phyloP scores from a whole-genome alignment of 2,888 invertebrate species.

The Iselma pallidipennis region DNA sequence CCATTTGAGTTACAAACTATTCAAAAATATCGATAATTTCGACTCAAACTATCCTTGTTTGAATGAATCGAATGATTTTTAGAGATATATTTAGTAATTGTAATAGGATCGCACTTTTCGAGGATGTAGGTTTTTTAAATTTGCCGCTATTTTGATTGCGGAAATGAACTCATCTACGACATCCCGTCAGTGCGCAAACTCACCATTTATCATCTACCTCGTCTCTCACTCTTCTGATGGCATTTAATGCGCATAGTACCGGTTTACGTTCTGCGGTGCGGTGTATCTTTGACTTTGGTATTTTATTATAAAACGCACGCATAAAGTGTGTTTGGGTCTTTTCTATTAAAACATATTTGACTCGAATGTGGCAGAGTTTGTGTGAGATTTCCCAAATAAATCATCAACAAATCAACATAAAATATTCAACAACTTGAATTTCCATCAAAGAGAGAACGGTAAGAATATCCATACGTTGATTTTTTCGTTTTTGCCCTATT shows the following conservation, averaged over 20 bases:
- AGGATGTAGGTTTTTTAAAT: background rate
- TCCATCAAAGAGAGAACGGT: slow-evolving; percentile 32
- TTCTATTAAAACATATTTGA: slow-evolving; percentile 39
- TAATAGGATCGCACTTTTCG: no score
- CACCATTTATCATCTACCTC: background rate
- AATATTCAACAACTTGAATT: slow-evolving; percentile 42
- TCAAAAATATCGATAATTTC: no score
- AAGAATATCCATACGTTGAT: slow-evolving; percentile 22
- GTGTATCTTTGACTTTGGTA: slow-evolving; percentile 8
- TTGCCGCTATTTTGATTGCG: background rate
- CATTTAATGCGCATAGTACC: slow-evolving; percentile 47
- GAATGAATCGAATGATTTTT: background rate
- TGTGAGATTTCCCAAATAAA: slow-evolving; percentile 33
- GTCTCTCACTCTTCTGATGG: slow-evolving; percentile 19
- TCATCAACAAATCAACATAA: slow-evolving; percentile 32
- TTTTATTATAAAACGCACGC: background rate
- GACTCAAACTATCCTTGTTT: no score
- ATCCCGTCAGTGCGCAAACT: background rate
- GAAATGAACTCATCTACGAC: background rate
- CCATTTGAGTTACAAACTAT: no score
- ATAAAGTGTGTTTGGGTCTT: slow-evolving; percentile 37
- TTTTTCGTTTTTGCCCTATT: slow-evolving; percentile 7
- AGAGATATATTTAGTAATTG: no score
- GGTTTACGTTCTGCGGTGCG: slow-evolving; percentile 44
- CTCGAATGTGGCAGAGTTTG: slow-evolving; percentile 49